Conservation (phyloP, 2,888 invertebrate species). For the Eristalis pertinax region DNA sequence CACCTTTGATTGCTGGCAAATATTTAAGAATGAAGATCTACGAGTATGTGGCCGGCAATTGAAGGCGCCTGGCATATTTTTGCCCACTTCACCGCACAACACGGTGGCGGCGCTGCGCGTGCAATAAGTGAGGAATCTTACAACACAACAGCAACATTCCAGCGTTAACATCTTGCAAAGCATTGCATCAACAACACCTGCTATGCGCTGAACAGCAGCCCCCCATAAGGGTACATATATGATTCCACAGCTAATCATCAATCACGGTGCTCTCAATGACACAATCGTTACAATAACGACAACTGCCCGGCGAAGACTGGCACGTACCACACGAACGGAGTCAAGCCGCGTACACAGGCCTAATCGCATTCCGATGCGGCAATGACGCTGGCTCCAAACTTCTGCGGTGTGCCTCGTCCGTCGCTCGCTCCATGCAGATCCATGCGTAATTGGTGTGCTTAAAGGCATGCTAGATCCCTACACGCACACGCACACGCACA, state of each 20-base stretch:
- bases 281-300: constrained; percentile 39
- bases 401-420: constrained; percentile 43
- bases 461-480: constrained; percentile 37
- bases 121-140: background rate
- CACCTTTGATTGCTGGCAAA: background rate
- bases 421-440: constrained; percentile 51
- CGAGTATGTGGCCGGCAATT: background rate
- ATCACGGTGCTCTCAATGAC: constrained; percentile 5
- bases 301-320: constrained; percentile 19
- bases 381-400: constrained; percentile 61
- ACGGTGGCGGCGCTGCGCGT: background rate
- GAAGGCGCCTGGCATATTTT: background rate
- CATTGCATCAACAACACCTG: constrained; percentile 48
- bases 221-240: background rate
- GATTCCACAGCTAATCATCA: background rate
- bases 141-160: background rate
- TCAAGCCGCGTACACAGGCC: constrained; percentile 2
- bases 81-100: background rate
- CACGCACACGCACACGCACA: background rate
- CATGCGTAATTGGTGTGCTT: constrained; percentile 51
- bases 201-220: background rate
- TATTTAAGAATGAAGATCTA: background rate
- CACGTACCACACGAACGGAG: background rate
- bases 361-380: constrained; percentile 60
- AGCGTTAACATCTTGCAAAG: background rate